Percentiles rank a stretch among this genome's conserved stretches.
Evolutionary conservation across 2,888 invertebrate species (phyloP).

Genomic region (Hetaerina titia): DNA sequence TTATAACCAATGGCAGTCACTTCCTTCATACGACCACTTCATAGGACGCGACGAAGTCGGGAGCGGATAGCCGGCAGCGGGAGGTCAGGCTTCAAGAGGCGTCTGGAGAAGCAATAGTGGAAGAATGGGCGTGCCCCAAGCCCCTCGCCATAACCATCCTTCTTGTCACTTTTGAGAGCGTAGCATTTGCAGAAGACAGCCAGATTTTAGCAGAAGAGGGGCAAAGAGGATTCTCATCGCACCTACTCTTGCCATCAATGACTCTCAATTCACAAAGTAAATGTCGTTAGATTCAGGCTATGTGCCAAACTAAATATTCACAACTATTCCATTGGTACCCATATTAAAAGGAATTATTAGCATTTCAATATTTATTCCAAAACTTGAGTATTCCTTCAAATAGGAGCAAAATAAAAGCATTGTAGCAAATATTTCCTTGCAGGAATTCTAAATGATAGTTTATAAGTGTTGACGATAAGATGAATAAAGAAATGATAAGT

Average conservation of each 20-base stretch:
- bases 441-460: too few species aligned
- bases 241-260: background rate
- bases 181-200: background rate
- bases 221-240: background rate
- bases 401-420: too few species aligned
- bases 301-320: background rate
- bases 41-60: background rate
- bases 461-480: too few species aligned
- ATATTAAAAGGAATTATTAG: background rate
- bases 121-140: background rate
- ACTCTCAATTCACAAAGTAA: background rate
- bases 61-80: background rate
- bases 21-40: background rate
- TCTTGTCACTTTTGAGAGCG: background rate
- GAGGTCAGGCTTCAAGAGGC: slow-evolving; percentile 2
- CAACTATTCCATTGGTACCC: too few species aligned
- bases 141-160: background rate
- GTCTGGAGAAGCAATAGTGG: background rate
- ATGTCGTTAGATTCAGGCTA: background rate
- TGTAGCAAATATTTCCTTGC: too few species aligned
- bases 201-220: background rate
- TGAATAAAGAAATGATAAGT: too few species aligned
- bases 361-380: too few species aligned
- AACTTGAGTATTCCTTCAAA: too few species aligned
- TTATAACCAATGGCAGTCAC: slow-evolving; percentile 11